These are phyloP conservation scores for Alfaro cultratus DNA, from an alignment of 2,797 vertebrate genomes.

Conservation along the genomic window DNA sequence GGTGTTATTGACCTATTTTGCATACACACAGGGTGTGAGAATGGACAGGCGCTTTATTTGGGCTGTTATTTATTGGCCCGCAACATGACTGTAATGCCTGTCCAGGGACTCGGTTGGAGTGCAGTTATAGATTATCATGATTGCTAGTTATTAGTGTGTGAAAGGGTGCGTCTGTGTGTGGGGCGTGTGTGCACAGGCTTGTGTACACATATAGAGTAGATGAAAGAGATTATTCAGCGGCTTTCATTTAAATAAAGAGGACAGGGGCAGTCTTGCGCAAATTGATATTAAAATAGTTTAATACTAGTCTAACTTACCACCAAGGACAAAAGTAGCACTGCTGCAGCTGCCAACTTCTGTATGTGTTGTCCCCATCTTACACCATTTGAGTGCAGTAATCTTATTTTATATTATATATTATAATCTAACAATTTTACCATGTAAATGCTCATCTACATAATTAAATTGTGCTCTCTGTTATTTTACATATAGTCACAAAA, in stretches of 20 bases:
- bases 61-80: conserved; percentile 80
- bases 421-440: background rate
- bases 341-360: conserved; percentile 35
- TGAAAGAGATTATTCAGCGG: conserved; percentile 60
- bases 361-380: conserved; percentile 16
- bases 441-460: background rate
- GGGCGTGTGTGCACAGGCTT: conserved; percentile 8
- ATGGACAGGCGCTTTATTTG: conserved; percentile 85
- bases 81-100: conserved; percentile 81
- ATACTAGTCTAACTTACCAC: conserved; percentile 54
- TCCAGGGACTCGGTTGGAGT: conserved; percentile 84
- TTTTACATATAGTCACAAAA: background rate
- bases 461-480: background rate
- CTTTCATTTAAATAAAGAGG: conserved; percentile 72
- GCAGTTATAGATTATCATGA: conserved; percentile 86
- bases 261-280: conserved; percentile 71
- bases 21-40: conserved; percentile 82
- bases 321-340: conserved; percentile 58
- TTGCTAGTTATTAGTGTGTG: conserved; percentile 79
- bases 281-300: conserved; percentile 72
- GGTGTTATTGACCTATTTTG: conserved; percentile 85
- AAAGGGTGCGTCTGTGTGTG: conserved; percentile 31
- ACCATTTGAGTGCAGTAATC: background rate
- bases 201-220: conserved; percentile 19
- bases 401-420: background rate